A percentile compares a stretch with the other conserved stretches of the same genome.
phyloP scores from a whole-genome alignment of 2,797 vertebrate genomes.

The Esox masquinongy region DNA sequence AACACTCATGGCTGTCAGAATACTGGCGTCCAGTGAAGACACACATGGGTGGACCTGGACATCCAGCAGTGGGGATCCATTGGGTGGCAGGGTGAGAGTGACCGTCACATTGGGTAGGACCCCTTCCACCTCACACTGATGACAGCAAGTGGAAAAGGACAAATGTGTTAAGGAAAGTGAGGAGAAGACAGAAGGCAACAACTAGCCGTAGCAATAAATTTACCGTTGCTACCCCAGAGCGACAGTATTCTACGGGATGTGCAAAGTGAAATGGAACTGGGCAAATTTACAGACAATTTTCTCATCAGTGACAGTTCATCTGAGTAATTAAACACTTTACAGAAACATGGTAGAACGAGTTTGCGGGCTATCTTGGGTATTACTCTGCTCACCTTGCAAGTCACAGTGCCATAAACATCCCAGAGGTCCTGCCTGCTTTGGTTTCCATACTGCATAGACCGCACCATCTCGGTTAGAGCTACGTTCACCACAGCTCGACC shows the following conservation, averaged over 20 bases:
- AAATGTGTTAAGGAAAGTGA: background rate
- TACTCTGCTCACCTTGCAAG: constrained; percentile 85
- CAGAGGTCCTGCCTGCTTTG: constrained; percentile 83
- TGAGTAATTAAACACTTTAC: too few species aligned
- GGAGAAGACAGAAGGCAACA: background rate
- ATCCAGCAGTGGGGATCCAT: constrained; percentile 92
- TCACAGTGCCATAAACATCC: constrained; percentile 90
- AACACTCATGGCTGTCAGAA: constrained; percentile 84
- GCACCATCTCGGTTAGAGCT: constrained; percentile 85
- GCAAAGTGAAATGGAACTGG: too few species aligned
- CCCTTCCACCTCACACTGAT: constrained; percentile 93
- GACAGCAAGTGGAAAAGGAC: constrained; percentile 24
- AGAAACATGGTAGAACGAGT: too few species aligned
- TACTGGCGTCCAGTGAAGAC: constrained; percentile 87
- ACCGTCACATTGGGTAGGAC: constrained; percentile 87
- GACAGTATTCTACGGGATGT: too few species aligned
- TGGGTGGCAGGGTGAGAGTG: constrained; percentile 86
- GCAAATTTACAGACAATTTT: too few species aligned
- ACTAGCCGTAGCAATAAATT: background rate
- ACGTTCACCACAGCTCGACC: constrained; percentile 86
- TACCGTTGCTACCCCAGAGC: background rate
- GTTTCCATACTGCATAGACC: constrained; percentile 90
- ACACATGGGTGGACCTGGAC: constrained; percentile 92
- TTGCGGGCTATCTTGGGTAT: too few species aligned
- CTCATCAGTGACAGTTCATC: too few species aligned